Evolutionary conservation across 2,888 invertebrate genomes (phyloP).

Genomic region (Melanchra persicariae): DNA sequence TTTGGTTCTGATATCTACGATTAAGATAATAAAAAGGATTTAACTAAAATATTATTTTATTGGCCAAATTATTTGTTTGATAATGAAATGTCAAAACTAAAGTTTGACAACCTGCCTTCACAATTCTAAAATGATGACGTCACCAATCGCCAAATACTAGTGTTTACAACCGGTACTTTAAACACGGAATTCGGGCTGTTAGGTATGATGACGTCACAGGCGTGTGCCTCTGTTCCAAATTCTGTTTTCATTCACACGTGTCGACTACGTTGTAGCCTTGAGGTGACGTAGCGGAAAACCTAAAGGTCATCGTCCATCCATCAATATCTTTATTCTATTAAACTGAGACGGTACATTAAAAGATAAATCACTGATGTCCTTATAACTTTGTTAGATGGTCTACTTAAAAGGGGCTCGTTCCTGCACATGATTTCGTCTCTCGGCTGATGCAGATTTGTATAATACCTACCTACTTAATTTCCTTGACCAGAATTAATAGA

Average conservation of each 20-base stretch:
- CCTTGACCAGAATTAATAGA: too few species aligned
- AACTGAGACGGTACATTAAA: neutral
- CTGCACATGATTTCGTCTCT: neutral
- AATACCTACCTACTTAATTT: neutral
- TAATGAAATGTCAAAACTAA: slow-evolving; percentile 8
- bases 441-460: neutral
- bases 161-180: slow-evolving; percentile 2
- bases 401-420: neutral
- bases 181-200: slow-evolving; percentile 15
- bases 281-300: slow-evolving; percentile 31
- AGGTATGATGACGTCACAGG: slow-evolving; percentile 1
- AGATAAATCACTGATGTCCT: neutral
- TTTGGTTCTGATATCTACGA: slow-evolving; percentile 73
- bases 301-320: slow-evolving; percentile 24
- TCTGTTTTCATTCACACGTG: slow-evolving; percentile 35
- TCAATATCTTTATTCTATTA: neutral
- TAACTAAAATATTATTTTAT: slow-evolving; percentile 50
- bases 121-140: slow-evolving; percentile 2
- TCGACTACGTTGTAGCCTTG: slow-evolving; percentile 19
- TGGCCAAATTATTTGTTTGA: slow-evolving; percentile 17
- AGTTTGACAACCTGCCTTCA: neutral
- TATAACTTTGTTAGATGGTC: neutral
- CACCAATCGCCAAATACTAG: neutral
- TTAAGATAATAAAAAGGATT: slow-evolving; percentile 71
- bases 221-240: slow-evolving; percentile 24